Evolutionary conservation across 2,797 vertebrate species (phyloP).

Genomic region (Iguana delicatissima): DNA sequence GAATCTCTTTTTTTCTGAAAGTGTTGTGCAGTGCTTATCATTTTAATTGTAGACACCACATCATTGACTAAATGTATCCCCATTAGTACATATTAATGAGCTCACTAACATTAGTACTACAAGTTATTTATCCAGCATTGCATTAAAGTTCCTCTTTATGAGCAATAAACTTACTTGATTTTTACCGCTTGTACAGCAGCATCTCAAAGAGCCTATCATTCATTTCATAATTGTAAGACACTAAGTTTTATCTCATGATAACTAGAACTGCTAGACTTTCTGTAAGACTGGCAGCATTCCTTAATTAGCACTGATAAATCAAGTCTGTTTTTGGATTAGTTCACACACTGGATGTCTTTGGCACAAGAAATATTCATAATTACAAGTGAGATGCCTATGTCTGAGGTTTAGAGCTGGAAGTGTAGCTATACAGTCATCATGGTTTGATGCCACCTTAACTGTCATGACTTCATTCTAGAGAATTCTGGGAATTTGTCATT

Average conservation of each 20-base stretch:
- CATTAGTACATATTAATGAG: constrained; percentile 42
- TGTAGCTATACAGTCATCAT: too few relatives aligned
- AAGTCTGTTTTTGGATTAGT: background rate
- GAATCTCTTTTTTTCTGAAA: constrained; percentile 44
- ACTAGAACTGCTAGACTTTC: background rate
- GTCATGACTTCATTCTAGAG: too few relatives aligned
- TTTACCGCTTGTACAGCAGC: background rate
- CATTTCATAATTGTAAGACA: background rate
- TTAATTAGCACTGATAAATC: background rate
- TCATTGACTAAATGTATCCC: constrained; percentile 53
- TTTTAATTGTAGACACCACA: constrained; percentile 53
- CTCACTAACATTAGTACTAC: constrained; percentile 44
- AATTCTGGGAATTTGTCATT: too few relatives aligned
- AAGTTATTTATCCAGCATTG: constrained; percentile 47
- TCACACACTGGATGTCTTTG: constrained; percentile 25
- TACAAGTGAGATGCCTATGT: background rate
- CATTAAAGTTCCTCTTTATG: constrained; percentile 22
- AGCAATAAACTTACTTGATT: constrained; percentile 16
- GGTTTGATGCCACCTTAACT: too few relatives aligned
- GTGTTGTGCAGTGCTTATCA: constrained; percentile 46
- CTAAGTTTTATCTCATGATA: background rate
- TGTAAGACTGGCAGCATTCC: background rate
- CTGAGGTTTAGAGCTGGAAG: background rate
- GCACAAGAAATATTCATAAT: background rate
- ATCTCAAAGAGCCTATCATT: background rate